Percentiles rank a stretch among this genome's conserved stretches.
Conservation (phyloP, 2,888 invertebrate genomes). For the Lasius fuliginosus region DNA sequence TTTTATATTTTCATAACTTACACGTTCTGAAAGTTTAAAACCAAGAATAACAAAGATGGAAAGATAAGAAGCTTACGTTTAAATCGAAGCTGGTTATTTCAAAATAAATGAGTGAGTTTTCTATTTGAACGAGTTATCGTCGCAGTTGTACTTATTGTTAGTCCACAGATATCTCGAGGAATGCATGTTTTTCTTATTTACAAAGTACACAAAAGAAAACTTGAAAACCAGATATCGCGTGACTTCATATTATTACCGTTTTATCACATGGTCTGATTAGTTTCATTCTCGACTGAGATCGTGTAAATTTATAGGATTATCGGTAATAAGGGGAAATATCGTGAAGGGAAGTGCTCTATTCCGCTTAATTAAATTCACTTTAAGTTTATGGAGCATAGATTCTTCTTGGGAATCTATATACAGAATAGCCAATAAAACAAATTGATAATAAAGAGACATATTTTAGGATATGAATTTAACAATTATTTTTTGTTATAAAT, state of each 20-base stretch:
- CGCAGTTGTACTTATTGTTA: not conserved
- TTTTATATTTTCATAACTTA: not conserved
- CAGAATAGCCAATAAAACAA: not conserved
- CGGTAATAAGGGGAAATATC: not conserved
- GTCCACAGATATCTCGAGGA: not conserved
- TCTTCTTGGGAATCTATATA: not conserved
- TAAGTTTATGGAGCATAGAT: not conserved
- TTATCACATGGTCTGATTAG: slow-evolving; percentile 19
- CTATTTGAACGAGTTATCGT: not conserved
- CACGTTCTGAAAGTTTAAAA: not conserved
- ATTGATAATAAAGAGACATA: not conserved
- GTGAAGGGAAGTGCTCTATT: not conserved
- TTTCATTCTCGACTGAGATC: slow-evolving; percentile 9
- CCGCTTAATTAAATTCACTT: slow-evolving; percentile 20
- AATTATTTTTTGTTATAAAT: not conserved
- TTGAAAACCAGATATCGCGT: slow-evolving; percentile 30
- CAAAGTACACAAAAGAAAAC: slow-evolving; percentile 21
- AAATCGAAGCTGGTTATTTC: slow-evolving; percentile 4
- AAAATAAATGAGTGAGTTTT: slow-evolving; percentile 10
- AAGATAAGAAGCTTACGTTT: not conserved
- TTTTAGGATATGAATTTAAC: not conserved
- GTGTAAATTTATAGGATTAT: slow-evolving; percentile 25
- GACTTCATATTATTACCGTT: slow-evolving; percentile 8
- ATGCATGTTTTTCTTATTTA: slow-evolving; percentile 4
- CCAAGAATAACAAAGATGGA: not conserved